A percentile compares a stretch with the other conserved stretches of the same genome.
Evolutionary conservation across 2,797 vertebrate genomes (phyloP).

Genomic region (Heliangelus exortis): DNA sequence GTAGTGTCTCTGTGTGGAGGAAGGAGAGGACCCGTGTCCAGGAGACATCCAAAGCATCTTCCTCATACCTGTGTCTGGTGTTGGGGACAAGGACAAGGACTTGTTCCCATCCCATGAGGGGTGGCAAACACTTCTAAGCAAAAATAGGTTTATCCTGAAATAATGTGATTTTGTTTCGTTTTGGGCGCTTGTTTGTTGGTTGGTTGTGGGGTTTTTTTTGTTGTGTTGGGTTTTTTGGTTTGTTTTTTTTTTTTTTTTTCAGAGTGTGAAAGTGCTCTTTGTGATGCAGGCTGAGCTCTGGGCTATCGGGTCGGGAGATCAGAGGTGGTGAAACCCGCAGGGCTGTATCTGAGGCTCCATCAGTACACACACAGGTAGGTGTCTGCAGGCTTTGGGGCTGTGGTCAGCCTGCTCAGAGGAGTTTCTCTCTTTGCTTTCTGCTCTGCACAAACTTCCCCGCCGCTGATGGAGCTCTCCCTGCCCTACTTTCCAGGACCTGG

Average conservation of each 20-base stretch:
- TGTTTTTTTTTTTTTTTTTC: background rate
- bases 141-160: background rate
- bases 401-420: background rate
- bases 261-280: background rate
- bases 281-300: background rate
- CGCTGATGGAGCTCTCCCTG: background rate
- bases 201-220: too few relatives aligned
- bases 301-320: background rate
- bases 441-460: background rate
- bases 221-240: too few relatives aligned
- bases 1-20: background rate
- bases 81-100: background rate
- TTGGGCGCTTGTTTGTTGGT: too few relatives aligned
- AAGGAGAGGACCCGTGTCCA: background rate
- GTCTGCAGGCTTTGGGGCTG: background rate
- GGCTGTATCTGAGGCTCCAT: background rate
- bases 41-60: background rate
- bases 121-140: accelerated
- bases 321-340: background rate
- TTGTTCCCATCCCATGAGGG: background rate
- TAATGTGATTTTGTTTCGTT: background rate
- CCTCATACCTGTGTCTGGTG: accelerated
- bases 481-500: background rate
- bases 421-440: background rate
- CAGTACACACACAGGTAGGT: background rate